A percentile compares a stretch with the other conserved stretches of the same genome.
Evolutionary conservation across 2,797 vertebrate genomes (phyloP).

Genomic region (Pipistrellus pipistrellus): DNA sequence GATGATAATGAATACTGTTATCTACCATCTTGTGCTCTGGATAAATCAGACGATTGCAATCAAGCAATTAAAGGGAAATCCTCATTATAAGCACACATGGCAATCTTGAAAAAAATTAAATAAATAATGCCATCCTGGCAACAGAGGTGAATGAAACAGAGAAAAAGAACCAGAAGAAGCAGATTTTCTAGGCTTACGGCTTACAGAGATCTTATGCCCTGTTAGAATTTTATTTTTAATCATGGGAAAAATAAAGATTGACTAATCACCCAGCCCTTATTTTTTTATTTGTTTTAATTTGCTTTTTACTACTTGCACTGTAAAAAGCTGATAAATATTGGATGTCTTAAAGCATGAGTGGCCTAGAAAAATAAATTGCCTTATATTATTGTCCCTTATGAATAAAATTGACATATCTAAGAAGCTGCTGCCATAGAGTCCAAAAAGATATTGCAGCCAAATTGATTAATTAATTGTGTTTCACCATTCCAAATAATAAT

Average conservation of each 20-base stretch:
- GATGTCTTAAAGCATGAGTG: slow-evolving; percentile 51
- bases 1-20: slow-evolving; percentile 61
- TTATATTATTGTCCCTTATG: slow-evolving; percentile 62
- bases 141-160: slow-evolving; percentile 40
- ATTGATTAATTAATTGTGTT: slow-evolving; percentile 62
- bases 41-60: slow-evolving; percentile 19
- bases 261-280: slow-evolving; percentile 56
- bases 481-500: slow-evolving; percentile 57
- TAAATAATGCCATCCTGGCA: background rate
- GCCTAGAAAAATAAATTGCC: slow-evolving; percentile 68
- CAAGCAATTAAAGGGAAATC: slow-evolving; percentile 63
- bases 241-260: background rate
- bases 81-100: slow-evolving; percentile 61
- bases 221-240: slow-evolving; percentile 67
- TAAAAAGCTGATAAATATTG: slow-evolving; percentile 67
- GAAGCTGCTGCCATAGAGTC: slow-evolving; percentile 30
- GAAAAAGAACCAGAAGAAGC: background rate
- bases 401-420: slow-evolving; percentile 69
- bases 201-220: background rate
- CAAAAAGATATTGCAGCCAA: slow-evolving; percentile 54
- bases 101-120: slow-evolving; percentile 42
- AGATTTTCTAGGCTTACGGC: background rate
- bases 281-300: slow-evolving; percentile 81
- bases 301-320: slow-evolving; percentile 70
- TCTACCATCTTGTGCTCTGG: slow-evolving; percentile 41